Evolutionary conservation across 1,140 invertebrate genomes (phyloP).

Genomic region (Philopotamus ludificatus): DNA sequence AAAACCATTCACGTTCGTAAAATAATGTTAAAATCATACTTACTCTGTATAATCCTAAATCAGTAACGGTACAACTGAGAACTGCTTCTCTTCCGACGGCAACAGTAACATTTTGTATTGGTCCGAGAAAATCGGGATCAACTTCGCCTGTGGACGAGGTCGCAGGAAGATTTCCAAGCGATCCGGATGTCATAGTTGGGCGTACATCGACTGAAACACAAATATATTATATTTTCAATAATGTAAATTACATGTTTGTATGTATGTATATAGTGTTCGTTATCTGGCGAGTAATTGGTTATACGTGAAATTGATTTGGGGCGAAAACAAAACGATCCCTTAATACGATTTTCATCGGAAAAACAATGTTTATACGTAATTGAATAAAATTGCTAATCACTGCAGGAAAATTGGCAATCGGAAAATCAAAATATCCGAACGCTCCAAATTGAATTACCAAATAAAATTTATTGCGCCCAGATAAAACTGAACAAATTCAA

Average conservation of each 20-base stretch:
- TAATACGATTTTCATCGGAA: constrained; percentile 8
- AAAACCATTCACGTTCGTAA: not conserved
- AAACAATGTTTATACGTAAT: constrained; percentile 14
- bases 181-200: constrained; percentile 12
- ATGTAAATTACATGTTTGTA: not conserved
- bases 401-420: constrained; percentile 17
- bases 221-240: not conserved
- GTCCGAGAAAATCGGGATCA: constrained; percentile 70
- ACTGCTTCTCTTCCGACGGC: constrained; percentile 75
- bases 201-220: constrained; percentile 37
- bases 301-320: not conserved
- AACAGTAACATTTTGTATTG: constrained; percentile 76
- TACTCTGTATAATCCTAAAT: constrained; percentile 80
- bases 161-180: constrained; percentile 38
- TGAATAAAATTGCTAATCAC: constrained; percentile 14
- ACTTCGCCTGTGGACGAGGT: constrained; percentile 50
- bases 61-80: constrained; percentile 74
- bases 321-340: constrained; percentile 6
- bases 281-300: constrained; percentile 2
- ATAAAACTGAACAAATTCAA: too few relatives aligned
- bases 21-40: constrained; percentile 40
- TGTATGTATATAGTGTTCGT: not conserved
- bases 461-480: too few relatives aligned
- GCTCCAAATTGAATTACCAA: constrained; percentile 16
- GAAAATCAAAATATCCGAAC: constrained; percentile 20